phyloP scores from a whole-genome alignment of 2,888 invertebrate genomes.

The Aporophyla nigra region DNA sequence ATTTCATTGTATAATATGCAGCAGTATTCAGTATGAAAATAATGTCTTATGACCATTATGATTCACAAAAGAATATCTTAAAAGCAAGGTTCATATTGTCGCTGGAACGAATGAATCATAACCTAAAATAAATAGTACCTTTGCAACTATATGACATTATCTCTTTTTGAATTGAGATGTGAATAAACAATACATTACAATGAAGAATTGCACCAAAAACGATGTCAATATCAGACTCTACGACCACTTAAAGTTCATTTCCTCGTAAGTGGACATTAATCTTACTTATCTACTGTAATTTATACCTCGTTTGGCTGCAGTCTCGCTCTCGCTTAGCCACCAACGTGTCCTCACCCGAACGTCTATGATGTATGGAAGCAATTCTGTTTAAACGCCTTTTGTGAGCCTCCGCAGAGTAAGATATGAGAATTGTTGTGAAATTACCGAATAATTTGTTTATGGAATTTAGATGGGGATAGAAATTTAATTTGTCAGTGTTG shows the following conservation, averaged over 20 bases:
- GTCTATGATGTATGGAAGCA: slow-evolving; percentile 73
- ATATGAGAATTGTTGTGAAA: slow-evolving; percentile 70
- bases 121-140: too few relatives aligned
- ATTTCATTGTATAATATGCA: too few relatives aligned
- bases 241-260: slow-evolving; percentile 50
- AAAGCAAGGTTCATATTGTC: too few relatives aligned
- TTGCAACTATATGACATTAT: too few relatives aligned
- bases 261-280: slow-evolving; percentile 64
- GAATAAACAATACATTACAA: slow-evolving; percentile 36
- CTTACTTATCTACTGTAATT: slow-evolving; percentile 59
- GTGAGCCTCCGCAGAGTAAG: slow-evolving; percentile 59
- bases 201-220: slow-evolving; percentile 35
- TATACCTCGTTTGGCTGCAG: slow-evolving; percentile 54
- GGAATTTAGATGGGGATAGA: slow-evolving; percentile 55
- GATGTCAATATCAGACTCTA: slow-evolving; percentile 46
- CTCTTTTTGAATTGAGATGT: slow-evolving; percentile 8
- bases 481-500: slow-evolving; percentile 62
- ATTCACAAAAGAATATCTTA: too few relatives aligned
- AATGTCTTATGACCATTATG: too few relatives aligned
- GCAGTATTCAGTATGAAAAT: too few relatives aligned
- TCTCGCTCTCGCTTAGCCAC: slow-evolving; percentile 39
- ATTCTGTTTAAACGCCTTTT: slow-evolving; percentile 73
- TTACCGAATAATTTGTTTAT: slow-evolving; percentile 66
- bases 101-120: too few relatives aligned
- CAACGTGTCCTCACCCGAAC: slow-evolving; percentile 33